Evolutionary conservation across 2,888 invertebrate genomes (phyloP), one percentile per base, ranked within the genome.

Genomic region (Anoplius nigerrimus): DNA sequence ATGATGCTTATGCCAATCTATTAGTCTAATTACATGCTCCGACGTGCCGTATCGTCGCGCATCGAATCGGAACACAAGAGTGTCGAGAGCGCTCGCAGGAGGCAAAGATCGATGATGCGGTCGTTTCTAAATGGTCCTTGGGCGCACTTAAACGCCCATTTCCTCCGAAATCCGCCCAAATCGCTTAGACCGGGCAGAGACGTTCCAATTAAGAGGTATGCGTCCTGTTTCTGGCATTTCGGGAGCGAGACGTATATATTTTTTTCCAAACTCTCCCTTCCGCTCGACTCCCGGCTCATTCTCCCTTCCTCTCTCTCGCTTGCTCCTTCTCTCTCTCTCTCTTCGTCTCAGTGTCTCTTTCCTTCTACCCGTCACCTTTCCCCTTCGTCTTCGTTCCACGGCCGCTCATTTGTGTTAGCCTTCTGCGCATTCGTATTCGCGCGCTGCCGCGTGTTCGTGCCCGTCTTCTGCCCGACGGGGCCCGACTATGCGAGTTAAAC

Each of bases 121-220:
- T 42, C 52, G 66, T 65, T 79, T 67, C 72, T 76, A 78, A 79
- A 79, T 78, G 79, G 66, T 78, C 69, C 67, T 67, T 51, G 69
- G 64, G 62, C 67, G 67, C 78, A 76, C 79, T 81, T 86, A 85
- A 86, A 86, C 86, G 86, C 86, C 87, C 87, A 87, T 87, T 87
- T 87, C 87, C 86, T 87, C 78, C 84, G 86, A 87, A 87, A 87
- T 85, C 84, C 84, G 86, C 81, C 83, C 82, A 85, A 86, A 85
- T 87, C 87, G 85, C 86, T 87, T 85, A 86, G 82, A 65, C 78
- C 79, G 70, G 67, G 81, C 78, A 79, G 79, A 81, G 77, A 48
- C 81, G 86, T 85, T 86, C 87, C 88, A 88, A 88, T 88, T 88
- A 88, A 88, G 88, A 88, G 88, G 87, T 88, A 88, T 88, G 88